These are phyloP conservation scores for Xestoiulus laeticollis DNA, from an alignment of 2,888 invertebrate genomes.

Conservation along the genomic window DNA sequence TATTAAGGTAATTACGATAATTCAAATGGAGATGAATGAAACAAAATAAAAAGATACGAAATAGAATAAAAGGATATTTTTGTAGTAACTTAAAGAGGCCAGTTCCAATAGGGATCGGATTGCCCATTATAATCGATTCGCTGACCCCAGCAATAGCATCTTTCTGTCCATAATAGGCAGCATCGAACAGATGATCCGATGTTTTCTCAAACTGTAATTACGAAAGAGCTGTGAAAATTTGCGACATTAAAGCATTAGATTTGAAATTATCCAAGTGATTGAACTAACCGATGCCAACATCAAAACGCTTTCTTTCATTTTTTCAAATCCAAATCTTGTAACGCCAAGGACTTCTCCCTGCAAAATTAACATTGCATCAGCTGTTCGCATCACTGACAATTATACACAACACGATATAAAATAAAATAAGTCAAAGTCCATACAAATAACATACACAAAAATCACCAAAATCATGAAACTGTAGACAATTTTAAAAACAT, in stretches of 20 bases:
- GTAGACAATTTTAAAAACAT: not conserved
- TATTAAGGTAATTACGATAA: not conserved
- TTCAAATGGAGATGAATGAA: not conserved
- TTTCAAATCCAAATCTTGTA: slow-evolving; percentile 94
- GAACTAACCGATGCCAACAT: slow-evolving; percentile 90
- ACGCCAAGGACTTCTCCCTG: slow-evolving; percentile 97
- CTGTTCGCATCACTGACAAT: too few species aligned
- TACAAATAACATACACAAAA: not conserved
- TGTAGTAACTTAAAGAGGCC: slow-evolving; percentile 93
- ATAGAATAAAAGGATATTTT: slow-evolving; percentile 62
- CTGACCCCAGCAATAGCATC: slow-evolving; percentile 97
- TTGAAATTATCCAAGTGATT: slow-evolving; percentile 46
- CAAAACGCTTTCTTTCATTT: slow-evolving; percentile 99
- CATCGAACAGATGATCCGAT: slow-evolving; percentile 98
- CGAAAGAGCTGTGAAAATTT: not conserved
- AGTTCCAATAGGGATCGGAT: slow-evolving; percentile 91
- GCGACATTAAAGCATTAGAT: not conserved
- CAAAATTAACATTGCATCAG: slow-evolving; percentile 47
- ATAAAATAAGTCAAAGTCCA: too few species aligned
- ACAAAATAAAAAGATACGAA: not conserved
- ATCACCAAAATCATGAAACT: too few species aligned
- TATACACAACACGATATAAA: too few species aligned
- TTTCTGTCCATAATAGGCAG: slow-evolving; percentile 96
- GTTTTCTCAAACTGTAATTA: slow-evolving; percentile 92
- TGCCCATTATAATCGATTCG: slow-evolving; percentile 98